Conservation (phyloP, 2,113 vertebrate species). For the Cranoglanis bouderius region DNA sequence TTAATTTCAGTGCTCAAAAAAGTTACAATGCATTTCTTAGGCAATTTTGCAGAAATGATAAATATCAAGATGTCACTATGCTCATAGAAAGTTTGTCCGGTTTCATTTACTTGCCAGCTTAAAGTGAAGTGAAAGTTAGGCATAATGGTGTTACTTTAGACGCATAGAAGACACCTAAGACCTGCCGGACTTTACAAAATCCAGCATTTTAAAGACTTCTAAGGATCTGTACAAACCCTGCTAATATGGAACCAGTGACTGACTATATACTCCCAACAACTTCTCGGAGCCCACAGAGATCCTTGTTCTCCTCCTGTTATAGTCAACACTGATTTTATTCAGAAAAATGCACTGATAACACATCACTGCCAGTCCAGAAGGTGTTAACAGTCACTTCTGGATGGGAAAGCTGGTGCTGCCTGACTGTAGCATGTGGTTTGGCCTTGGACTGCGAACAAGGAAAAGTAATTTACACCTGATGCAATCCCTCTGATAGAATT, state of each 20-base stretch:
- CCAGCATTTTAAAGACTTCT: not conserved
- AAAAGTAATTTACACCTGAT: slow-evolving; percentile 9
- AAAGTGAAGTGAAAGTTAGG: not conserved
- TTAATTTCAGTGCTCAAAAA: not conserved
- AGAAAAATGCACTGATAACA: not conserved
- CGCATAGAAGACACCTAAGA: not conserved
- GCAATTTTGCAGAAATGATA: not conserved
- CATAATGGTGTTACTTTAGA: not conserved
- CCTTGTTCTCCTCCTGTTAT: not conserved
- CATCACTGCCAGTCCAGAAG: not conserved
- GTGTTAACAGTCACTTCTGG: not conserved
- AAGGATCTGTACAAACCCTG: not conserved
- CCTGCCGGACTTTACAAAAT: not conserved
- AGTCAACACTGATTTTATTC: not conserved
- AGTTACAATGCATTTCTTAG: not conserved
- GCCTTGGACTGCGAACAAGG: not conserved
- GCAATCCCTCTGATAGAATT: not conserved
- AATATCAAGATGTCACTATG: not conserved
- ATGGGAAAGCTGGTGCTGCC: no score
- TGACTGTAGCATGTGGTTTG: not conserved
- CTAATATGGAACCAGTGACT: not conserved
- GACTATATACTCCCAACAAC: not conserved
- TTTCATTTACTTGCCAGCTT: not conserved
- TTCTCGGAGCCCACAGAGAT: not conserved
- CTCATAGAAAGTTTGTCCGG: not conserved